These are phyloP conservation scores for Gasterosteus aculeatus DNA, from an alignment of 2,113 vertebrate species.

Conservation along the genomic window DNA sequence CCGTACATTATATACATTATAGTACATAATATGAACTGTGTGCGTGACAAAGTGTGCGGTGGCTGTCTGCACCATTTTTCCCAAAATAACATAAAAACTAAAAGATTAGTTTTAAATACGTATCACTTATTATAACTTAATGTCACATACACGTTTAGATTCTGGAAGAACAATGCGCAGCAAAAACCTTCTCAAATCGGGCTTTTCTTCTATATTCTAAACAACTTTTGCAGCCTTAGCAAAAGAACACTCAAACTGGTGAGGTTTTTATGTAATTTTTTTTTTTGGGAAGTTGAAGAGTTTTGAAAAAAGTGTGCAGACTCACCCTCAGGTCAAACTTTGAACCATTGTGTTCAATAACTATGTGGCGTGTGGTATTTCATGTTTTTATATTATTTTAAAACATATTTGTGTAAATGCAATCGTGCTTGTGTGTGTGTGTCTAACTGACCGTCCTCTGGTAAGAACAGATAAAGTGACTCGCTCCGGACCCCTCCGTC, in stretches of 20 bases:
- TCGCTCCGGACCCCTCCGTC: slow-evolving; percentile 87
- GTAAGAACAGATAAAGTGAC: slow-evolving; percentile 82
- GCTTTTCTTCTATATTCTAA: slow-evolving; percentile 37
- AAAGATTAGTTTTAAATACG: slow-evolving; percentile 23
- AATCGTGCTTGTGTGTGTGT: slow-evolving; percentile 37
- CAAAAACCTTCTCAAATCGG: slow-evolving; percentile 7
- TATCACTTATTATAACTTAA: slow-evolving; percentile 17
- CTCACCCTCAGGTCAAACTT: slow-evolving; percentile 16
- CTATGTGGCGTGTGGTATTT: neutral
- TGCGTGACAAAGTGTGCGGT: slow-evolving; percentile 28
- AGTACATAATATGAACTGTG: neutral
- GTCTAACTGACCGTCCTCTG: slow-evolving; percentile 85
- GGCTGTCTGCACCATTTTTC: slow-evolving; percentile 78
- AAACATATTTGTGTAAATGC: neutral
- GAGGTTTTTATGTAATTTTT: slow-evolving; percentile 78
- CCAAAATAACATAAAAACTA: slow-evolving; percentile 84
- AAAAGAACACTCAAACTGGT: slow-evolving; percentile 76
- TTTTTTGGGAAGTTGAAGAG: slow-evolving; percentile 47
- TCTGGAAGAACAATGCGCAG: slow-evolving; percentile 20
- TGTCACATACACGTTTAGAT: slow-evolving; percentile 24
- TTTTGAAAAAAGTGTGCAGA: slow-evolving; percentile 75
- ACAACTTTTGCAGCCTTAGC: slow-evolving; percentile 55
- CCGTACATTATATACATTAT: neutral
- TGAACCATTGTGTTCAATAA: slow-evolving; percentile 13
- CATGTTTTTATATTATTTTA: slow-evolving; percentile 2